Base-by-base conservation (phyloP, 30 jellyfish, hydroid and myxozoan species). In the Aurelia sp. region DNA sequence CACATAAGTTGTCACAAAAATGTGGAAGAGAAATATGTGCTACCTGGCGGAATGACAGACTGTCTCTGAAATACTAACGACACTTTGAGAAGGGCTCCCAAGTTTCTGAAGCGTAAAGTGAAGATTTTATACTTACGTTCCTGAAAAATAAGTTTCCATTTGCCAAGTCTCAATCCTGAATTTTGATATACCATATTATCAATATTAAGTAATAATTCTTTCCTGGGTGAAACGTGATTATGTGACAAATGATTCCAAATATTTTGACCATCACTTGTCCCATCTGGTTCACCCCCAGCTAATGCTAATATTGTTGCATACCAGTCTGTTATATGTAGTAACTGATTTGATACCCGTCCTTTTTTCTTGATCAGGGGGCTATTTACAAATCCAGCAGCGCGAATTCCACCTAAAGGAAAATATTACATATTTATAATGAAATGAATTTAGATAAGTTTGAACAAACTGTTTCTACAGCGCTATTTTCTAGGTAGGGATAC, bases 131-230 rank as follows among this genome's bases (percentile, higher is more conserved):
- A 57, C 97, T 31, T 47, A 88, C 97, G 73, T 40, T 72, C 91
- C 80, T 93, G 96, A 35, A 58, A 76, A 18, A 93, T 60, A 9
- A 93, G 40, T 66, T 93, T 93, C 98, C 98, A 93, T 47, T 89
- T 81, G 4, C 96, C 98, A 21, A 73, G 79, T 66, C 97, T 60
- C 11, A 87, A 33, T 11, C 96, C 98, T 10, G 90, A 83, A 63
- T 88, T 93, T 66, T 81, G 86, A 59, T 90, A 92, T 2, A 81
- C 84, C 84, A 72, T 47, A 24, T 93, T 96, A 76, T 87, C 98
- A 51, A 93, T 93, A 63, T 93, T 93, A 80, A 93, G 63, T 50
- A 93, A 70, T n/a, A 93, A 63, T 27, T 93, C 98, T 35, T 74
- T 70, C 67, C 98, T 82, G 15, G 97, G 93, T 33, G 97, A 81